phyloP scores from a whole-genome alignment of 2,113 vertebrate species.

The Microtus pennsylvanicus region DNA sequence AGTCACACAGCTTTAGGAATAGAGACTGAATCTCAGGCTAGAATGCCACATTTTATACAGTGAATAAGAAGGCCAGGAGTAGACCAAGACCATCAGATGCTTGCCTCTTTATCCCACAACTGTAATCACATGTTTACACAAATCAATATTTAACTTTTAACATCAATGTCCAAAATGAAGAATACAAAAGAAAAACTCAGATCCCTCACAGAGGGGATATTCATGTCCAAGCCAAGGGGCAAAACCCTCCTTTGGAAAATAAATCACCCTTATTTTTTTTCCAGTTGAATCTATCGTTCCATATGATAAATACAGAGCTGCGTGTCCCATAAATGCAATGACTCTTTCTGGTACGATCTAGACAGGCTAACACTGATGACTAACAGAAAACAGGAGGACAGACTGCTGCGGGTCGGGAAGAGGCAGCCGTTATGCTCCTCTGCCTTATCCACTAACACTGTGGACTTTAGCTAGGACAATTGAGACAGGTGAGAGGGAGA shows the following conservation, averaged over 20 bases:
- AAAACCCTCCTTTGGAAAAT: constrained; percentile 11
- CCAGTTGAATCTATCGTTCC: neutral
- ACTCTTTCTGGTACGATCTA: neutral
- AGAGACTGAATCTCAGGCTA: neutral
- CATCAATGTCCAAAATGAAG: neutral
- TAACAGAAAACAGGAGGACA: neutral
- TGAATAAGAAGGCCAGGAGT: neutral
- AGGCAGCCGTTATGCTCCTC: accelerated
- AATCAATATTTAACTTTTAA: constrained; percentile 35
- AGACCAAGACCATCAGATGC: neutral
- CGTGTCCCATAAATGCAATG: neutral
- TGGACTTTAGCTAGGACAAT: neutral
- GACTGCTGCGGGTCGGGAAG: neutral
- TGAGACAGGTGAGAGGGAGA: neutral
- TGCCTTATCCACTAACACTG: neutral
- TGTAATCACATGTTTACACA: neutral
- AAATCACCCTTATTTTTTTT: neutral
- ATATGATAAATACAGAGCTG: neutral
- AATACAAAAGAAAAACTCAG: neutral
- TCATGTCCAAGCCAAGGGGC: neutral
- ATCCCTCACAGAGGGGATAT: neutral
- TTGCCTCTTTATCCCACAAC: neutral
- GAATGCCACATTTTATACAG: neutral
- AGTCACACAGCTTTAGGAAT: neutral
- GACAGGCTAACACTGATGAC: neutral